Conservation (phyloP, 2,797 vertebrate species). For the Clarias fuscus region DNA sequence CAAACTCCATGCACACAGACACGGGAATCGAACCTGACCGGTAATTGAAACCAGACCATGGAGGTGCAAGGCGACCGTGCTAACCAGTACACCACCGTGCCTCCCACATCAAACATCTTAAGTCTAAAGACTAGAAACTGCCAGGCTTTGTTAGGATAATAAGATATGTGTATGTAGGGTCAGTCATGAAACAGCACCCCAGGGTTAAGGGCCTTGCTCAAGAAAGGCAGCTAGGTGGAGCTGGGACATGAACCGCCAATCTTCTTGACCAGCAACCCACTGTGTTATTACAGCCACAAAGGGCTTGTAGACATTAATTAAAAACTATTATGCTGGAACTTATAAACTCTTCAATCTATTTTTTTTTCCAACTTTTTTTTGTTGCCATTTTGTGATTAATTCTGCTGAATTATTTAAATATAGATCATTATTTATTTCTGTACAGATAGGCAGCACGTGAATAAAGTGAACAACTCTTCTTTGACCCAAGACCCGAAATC, state of each 20-base stretch:
- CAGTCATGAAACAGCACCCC: too few species aligned
- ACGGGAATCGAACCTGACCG: too few species aligned
- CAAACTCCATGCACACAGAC: too few species aligned
- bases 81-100: too few species aligned
- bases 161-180: background rate
- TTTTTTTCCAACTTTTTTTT: background rate
- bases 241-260: too few species aligned
- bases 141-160: background rate
- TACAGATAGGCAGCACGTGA: background rate
- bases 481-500: background rate
- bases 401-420: background rate
- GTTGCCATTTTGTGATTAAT: background rate
- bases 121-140: background rate
- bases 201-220: too few species aligned
- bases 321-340: background rate
- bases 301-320: constrained; percentile 4
- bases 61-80: too few species aligned
- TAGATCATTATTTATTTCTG: background rate
- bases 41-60: too few species aligned
- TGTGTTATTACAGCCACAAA: too few species aligned
- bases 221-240: too few species aligned
- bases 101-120: too few species aligned
- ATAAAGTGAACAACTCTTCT: background rate
- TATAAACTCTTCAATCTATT: background rate
- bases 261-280: too few species aligned